Conservation (phyloP, 2,113 vertebrate species). For the Spizaetus ornatus region DNA sequence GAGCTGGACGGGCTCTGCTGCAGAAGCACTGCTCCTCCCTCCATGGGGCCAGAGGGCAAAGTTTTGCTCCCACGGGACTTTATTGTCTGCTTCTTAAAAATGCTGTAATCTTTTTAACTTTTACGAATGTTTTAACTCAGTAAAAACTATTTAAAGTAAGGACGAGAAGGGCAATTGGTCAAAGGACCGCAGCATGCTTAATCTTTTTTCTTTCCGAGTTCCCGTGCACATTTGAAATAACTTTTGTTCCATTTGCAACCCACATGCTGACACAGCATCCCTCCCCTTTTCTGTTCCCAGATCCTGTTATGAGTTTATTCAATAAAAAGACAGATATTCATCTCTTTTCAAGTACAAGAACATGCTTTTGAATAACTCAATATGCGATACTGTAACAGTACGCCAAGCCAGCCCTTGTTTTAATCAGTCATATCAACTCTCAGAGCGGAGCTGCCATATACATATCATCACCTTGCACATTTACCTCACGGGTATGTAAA, state of each 20-base stretch:
- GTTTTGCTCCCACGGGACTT: background rate
- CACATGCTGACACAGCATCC: slow-evolving; percentile 67
- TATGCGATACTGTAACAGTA: slow-evolving; percentile 55
- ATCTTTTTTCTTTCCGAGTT: slow-evolving; percentile 25
- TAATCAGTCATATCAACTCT: slow-evolving; percentile 21
- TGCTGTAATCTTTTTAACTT: background rate
- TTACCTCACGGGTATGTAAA: background rate
- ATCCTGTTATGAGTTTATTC: slow-evolving; percentile 63
- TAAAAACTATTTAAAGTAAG: slow-evolving; percentile 22
- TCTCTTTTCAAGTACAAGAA: slow-evolving; percentile 68
- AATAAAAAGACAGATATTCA: slow-evolving; percentile 69
- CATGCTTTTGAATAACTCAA: slow-evolving; percentile 69
- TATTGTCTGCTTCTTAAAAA: slow-evolving; percentile 11
- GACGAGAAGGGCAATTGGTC: slow-evolving; percentile 16
- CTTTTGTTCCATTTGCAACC: slow-evolving; percentile 62
- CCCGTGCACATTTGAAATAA: slow-evolving; percentile 21
- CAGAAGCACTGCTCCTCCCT: background rate
- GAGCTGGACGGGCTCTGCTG: background rate
- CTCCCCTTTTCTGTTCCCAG: slow-evolving; percentile 66
- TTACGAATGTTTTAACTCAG: slow-evolving; percentile 12
- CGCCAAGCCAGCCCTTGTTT: slow-evolving; percentile 48
- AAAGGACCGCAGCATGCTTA: slow-evolving; percentile 4
- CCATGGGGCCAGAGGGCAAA: background rate
- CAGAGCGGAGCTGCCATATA: slow-evolving; percentile 27
- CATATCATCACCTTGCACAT: slow-evolving; percentile 27